Evolutionary conservation across 1,140 invertebrate species (phyloP).

Genomic region (Wiebesia pumilae): DNA sequence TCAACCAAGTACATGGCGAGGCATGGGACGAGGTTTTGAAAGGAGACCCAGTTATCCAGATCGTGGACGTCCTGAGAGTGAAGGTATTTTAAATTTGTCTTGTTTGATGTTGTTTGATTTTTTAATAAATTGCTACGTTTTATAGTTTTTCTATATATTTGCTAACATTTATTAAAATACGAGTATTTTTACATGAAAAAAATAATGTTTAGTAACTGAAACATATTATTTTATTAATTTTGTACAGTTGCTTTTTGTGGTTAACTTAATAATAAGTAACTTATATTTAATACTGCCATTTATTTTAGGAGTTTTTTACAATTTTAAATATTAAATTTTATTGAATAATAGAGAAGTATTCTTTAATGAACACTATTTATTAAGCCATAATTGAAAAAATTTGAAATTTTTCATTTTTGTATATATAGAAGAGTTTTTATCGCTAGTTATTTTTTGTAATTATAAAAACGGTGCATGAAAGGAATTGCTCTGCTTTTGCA

Average conservation of each 20-base stretch:
- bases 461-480: slow-evolving; percentile 44
- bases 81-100: background rate
- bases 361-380: background rate
- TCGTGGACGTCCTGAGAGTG: background rate
- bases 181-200: background rate
- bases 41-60: slow-evolving; percentile 29
- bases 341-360: background rate
- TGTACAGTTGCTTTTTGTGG: background rate
- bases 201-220: background rate
- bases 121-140: background rate
- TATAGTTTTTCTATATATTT: background rate
- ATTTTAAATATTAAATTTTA: background rate
- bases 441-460: background rate
- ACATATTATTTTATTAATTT: background rate
- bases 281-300: too few relatives aligned
- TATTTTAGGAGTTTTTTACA: background rate
- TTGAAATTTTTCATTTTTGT: background rate
- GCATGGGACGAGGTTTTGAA: slow-evolving; percentile 42
- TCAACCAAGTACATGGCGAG: slow-evolving; percentile 40
- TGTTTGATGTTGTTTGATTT: background rate
- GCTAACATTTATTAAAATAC: background rate
- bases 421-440: background rate
- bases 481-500: slow-evolving; percentile 42
- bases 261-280: too few relatives aligned
- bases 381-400: background rate